A percentile compares a stretch with the other conserved stretches of the same genome.
Conservation (phyloP, 92 coral and sea anemone genomes). For the Micromussa lordhowensis region DNA sequence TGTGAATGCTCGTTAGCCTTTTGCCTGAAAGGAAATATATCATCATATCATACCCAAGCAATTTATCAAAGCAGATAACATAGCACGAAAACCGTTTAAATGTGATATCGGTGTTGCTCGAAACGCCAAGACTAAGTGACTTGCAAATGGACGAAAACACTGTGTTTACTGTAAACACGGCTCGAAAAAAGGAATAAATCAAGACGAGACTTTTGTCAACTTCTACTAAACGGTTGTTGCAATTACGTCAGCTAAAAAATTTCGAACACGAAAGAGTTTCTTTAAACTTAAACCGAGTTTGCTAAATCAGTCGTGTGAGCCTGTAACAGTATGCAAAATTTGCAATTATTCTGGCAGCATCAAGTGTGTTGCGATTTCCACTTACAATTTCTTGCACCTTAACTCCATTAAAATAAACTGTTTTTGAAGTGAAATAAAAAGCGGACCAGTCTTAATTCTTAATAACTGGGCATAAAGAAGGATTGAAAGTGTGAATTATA, state of each 20-base stretch:
- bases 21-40: neutral
- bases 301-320: neutral
- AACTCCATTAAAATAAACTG: neutral
- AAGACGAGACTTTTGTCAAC: neutral
- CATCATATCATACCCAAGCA: neutral
- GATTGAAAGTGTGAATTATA: conserved; percentile 23
- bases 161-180: neutral
- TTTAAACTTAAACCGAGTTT: neutral
- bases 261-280: neutral
- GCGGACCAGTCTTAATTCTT: neutral
- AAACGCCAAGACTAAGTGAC: neutral
- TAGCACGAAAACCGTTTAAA: neutral
- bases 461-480: conserved; percentile 17
- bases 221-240: neutral
- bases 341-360: neutral
- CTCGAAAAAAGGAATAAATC: neutral
- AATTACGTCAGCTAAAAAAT: neutral
- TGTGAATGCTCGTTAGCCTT: conserved; percentile 8
- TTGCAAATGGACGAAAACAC: conserved; percentile 1
- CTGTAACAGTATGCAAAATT: neutral
- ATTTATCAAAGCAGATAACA: neutral
- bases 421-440: conserved; percentile 26
- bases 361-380: conserved; percentile 1
- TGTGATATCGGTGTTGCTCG: neutral
- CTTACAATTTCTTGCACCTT: conserved; percentile 11